Percentiles rank a stretch among this genome's conserved stretches.
phyloP scores from a whole-genome alignment of 2,113 vertebrate species.

The Callocephalon fimbriatum region DNA sequence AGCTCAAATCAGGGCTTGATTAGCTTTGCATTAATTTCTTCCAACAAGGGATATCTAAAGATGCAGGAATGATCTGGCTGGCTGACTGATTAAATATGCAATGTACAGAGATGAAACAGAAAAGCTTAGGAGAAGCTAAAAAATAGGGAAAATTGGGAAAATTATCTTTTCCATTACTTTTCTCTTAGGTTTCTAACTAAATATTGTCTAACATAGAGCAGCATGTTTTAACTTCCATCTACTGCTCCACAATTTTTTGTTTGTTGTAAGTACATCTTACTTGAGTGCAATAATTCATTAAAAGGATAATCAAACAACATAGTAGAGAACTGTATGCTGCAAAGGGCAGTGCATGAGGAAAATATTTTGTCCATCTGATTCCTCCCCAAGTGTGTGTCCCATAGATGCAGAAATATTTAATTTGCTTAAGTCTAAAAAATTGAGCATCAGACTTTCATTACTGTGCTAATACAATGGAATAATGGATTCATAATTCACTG shows the following conservation, averaged over 20 bases:
- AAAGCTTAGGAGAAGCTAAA: background rate
- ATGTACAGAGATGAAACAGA: background rate
- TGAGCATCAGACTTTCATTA: background rate
- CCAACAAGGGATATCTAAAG: background rate
- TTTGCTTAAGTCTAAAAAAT: background rate
- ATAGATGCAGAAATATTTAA: background rate
- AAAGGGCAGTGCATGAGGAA: background rate
- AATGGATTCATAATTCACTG: background rate
- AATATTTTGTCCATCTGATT: background rate
- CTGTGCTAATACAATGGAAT: background rate
- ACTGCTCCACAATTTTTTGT: background rate
- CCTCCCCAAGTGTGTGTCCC: background rate
- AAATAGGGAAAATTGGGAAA: background rate
- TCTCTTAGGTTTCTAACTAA: background rate
- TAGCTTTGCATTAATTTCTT: conserved; percentile 14
- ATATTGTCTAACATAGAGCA: background rate
- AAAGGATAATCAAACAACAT: background rate
- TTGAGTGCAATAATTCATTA: background rate
- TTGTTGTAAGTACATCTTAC: background rate
- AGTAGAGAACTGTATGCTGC: background rate
- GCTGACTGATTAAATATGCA: background rate
- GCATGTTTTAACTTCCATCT: background rate
- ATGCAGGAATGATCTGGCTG: background rate
- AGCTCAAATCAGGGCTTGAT: background rate
- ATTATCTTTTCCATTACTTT: background rate